phyloP scores from a whole-genome alignment of 2,797 vertebrate species.

The Spheniscus humboldti region DNA sequence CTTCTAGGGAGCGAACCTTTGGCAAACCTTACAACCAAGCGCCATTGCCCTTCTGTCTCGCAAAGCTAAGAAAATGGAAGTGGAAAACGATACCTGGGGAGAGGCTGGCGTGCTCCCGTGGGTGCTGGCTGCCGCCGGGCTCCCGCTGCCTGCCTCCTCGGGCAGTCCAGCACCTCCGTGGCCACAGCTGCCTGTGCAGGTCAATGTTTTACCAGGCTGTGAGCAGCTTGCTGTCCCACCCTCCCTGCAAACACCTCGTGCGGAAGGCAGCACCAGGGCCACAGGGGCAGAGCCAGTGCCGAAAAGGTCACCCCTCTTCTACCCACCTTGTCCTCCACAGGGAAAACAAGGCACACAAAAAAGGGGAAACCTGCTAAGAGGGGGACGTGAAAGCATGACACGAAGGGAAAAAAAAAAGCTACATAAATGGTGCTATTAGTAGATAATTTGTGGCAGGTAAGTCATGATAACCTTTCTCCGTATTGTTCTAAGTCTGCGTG shows the following conservation, averaged over 20 bases:
- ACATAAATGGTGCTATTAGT: constrained; percentile 3
- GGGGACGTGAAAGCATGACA: background rate
- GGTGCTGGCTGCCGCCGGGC: background rate
- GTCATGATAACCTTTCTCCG: constrained; percentile 41
- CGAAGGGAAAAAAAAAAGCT: background rate
- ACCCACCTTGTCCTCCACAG: background rate
- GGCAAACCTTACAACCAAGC: background rate
- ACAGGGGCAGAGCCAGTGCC: constrained; percentile 3
- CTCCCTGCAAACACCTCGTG: constrained; percentile 76
- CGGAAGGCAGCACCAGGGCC: constrained; percentile 60
- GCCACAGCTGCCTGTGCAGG: constrained; percentile 65
- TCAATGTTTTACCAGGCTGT: constrained; percentile 83
- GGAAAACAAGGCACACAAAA: background rate
- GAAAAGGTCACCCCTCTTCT: background rate
- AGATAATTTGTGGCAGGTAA: constrained; percentile 35
- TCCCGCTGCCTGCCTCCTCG: constrained; percentile 47
- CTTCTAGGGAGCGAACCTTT: background rate
- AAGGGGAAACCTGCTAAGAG: background rate
- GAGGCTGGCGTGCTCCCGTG: constrained; percentile 18
- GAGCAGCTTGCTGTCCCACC: constrained; percentile 75
- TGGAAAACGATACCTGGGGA: constrained; percentile 63
- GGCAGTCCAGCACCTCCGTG: constrained; percentile 59
- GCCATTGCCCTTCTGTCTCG: background rate
- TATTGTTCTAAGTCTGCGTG: constrained; percentile 48
- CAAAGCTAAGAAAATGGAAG: constrained; percentile 26